phyloP scores from a whole-genome alignment of 2,888 invertebrate genomes.

The Leptopterna dolabrata region DNA sequence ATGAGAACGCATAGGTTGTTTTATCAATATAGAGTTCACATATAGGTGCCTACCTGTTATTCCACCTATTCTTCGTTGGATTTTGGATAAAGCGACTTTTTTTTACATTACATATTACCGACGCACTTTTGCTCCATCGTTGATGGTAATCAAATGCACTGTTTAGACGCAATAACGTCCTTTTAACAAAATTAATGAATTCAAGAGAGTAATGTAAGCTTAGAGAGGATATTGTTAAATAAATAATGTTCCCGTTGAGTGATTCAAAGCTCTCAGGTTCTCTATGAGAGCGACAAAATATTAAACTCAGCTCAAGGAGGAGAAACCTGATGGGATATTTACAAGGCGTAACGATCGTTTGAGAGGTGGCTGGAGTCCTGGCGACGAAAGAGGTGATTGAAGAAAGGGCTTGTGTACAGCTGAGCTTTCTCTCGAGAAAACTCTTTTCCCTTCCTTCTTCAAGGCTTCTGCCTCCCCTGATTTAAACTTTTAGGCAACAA shows the following conservation, averaged over 20 bases:
- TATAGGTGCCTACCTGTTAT: too few relatives aligned
- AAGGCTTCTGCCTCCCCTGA: background rate
- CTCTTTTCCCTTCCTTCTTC: background rate
- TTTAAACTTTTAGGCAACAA: constrained; percentile 18
- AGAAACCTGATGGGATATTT: constrained; percentile 22
- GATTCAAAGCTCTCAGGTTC: background rate
- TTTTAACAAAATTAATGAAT: too few relatives aligned
- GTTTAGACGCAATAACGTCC: too few relatives aligned
- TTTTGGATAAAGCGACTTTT: too few relatives aligned
- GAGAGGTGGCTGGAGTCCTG: background rate
- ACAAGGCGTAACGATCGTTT: constrained; percentile 9
- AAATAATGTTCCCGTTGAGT: background rate
- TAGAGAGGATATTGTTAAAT: background rate
- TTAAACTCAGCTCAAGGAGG: background rate
- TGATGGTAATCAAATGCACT: too few relatives aligned
- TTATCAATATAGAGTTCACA: too few relatives aligned
- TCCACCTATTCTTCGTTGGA: too few relatives aligned
- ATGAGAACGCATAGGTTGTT: too few relatives aligned
- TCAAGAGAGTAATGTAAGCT: too few relatives aligned
- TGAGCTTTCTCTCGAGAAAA: constrained; percentile 12
- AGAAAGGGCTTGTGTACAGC: background rate
- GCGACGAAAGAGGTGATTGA: background rate
- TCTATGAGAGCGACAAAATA: background rate
- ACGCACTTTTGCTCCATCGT: too few relatives aligned
- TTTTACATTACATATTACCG: too few relatives aligned